Conservation (phyloP, 2,888 invertebrate species). For the Mythimna ferrago region DNA sequence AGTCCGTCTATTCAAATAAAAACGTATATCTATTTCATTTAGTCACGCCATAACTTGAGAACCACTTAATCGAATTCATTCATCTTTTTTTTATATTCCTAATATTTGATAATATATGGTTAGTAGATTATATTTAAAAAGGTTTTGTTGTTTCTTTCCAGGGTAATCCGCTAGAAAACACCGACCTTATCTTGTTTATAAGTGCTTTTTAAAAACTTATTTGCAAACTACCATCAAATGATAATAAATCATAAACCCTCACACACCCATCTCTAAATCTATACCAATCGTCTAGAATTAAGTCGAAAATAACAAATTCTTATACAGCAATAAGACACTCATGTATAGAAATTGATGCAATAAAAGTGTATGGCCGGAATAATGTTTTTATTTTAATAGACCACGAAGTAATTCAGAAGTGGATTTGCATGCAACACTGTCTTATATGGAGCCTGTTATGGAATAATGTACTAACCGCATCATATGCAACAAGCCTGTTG, state of each 20-base stretch:
- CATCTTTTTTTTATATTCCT: no score
- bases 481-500: constrained; percentile 7
- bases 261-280: constrained; percentile 14
- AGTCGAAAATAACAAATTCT: constrained; percentile 25
- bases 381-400: constrained; percentile 60
- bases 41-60: no score
- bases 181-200: no score
- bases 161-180: no score
- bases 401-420: constrained; percentile 14
- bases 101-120: no score
- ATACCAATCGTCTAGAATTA: constrained; percentile 20
- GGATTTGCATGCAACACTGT: constrained; percentile 60
- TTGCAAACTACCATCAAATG: no score
- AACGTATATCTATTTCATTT: no score
- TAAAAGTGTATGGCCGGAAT: constrained; percentile 39
- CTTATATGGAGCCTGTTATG: constrained; percentile 26
- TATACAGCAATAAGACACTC: constrained; percentile 18
- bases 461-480: constrained; percentile 17
- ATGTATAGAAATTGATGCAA: constrained; percentile 47
- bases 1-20: no score
- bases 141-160: no score
- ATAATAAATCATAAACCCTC: not conserved
- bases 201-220: no score
- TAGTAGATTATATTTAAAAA: no score
- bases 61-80: no score